Evolutionary conservation across 1,140 invertebrate genomes (phyloP).

Genomic region (Melanaphis sacchari): DNA sequence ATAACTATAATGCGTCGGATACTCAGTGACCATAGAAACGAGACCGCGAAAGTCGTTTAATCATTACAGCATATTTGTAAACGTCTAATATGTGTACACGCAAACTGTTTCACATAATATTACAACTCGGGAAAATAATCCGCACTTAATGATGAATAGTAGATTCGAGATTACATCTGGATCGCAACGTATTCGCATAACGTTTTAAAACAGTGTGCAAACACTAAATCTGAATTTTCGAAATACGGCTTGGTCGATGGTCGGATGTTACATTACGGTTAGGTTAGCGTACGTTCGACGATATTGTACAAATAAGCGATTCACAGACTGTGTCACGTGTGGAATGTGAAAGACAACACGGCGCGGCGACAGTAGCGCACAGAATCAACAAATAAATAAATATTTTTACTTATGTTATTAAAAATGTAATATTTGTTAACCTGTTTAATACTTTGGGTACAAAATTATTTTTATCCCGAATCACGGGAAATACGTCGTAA

Average conservation of each 20-base stretch:
- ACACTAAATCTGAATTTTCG: not conserved
- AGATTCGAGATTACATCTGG: not conserved
- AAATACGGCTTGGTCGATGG: not conserved
- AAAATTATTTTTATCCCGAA: too few relatives aligned
- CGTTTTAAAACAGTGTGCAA: not conserved
- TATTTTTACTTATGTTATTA: too few relatives aligned
- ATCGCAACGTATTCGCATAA: not conserved
- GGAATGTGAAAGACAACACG: too few relatives aligned
- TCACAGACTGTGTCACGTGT: not conserved
- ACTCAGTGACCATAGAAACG: not conserved
- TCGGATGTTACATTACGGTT: not conserved
- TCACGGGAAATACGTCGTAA: too few relatives aligned
- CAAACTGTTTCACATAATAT: not conserved
- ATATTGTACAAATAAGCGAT: not conserved
- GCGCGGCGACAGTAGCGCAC: not conserved
- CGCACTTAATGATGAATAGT: not conserved
- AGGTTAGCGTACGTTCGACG: not conserved
- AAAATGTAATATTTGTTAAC: too few relatives aligned
- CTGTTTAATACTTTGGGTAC: too few relatives aligned
- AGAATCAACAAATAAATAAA: too few relatives aligned
- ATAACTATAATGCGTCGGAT: slow-evolving; percentile 2
- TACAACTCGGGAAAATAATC: not conserved
- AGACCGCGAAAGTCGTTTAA: not conserved
- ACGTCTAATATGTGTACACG: not conserved
- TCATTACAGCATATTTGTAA: not conserved